Percentiles rank a stretch among this genome's conserved stretches.
phyloP scores from a whole-genome alignment of 2,797 vertebrate species.

The Rhinatrema bivittatum region DNA sequence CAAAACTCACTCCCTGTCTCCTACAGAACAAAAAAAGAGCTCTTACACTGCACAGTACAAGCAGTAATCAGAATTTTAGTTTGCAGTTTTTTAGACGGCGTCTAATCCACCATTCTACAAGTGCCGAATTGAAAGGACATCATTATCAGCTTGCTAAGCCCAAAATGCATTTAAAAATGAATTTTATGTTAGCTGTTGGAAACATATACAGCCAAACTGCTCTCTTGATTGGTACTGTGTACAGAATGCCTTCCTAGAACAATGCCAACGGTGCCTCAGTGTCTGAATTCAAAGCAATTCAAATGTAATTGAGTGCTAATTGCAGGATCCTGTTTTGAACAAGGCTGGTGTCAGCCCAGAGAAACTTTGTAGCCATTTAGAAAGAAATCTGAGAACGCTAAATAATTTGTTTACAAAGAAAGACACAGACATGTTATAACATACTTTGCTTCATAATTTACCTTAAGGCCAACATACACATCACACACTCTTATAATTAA shows the following conservation, averaged over 20 bases:
- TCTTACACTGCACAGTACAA: too few species aligned
- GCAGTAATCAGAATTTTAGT: conserved; percentile 6
- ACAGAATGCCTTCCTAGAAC: conserved; percentile 36
- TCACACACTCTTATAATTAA: too few species aligned
- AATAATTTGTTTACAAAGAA: conserved; percentile 55
- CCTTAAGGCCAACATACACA: conserved; percentile 13
- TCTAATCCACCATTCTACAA: conserved; percentile 9
- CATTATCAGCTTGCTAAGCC: conserved; percentile 4
- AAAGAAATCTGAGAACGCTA: conserved; percentile 49
- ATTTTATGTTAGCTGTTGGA: conserved; percentile 25
- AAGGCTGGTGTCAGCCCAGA: conserved; percentile 23
- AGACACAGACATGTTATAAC: conserved; percentile 34
- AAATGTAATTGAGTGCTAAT: conserved; percentile 52
- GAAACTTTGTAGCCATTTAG: conserved; percentile 48
- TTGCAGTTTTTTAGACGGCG: conserved; percentile 6
- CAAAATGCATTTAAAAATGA: conserved; percentile 26
- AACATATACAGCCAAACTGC: conserved; percentile 7
- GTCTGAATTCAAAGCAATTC: conserved; percentile 44
- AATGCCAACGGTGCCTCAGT: conserved; percentile 34
- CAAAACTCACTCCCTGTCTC: too few species aligned
- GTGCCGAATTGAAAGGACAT: conserved; percentile 34
- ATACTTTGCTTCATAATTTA: conserved; percentile 21
- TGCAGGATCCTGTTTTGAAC: conserved; percentile 41
- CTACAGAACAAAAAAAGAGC: too few species aligned
- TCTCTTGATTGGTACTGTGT: conserved; percentile 25